Percentiles rank a stretch among this genome's conserved stretches.
Evolutionary conservation across 2,113 vertebrate species (phyloP).

Genomic region (Mustela nigripes): DNA sequence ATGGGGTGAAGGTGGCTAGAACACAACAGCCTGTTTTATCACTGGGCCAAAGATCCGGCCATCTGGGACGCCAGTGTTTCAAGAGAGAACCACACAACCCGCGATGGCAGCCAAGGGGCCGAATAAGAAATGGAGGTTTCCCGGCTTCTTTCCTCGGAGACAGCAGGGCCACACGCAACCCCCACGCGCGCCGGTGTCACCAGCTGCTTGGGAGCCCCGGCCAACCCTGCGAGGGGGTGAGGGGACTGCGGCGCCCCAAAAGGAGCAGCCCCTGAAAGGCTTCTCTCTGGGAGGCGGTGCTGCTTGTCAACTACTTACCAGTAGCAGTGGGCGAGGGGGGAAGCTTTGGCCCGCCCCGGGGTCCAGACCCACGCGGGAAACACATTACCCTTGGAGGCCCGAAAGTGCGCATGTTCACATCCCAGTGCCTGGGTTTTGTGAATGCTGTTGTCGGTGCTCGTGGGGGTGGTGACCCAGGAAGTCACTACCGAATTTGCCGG

Average conservation of each 20-base stretch:
- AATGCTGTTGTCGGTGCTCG: not conserved
- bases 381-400: not conserved
- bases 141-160: not conserved
- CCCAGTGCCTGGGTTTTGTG: not conserved
- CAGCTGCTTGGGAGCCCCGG: not conserved
- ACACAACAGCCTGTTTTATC: constrained; percentile 25
- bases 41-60: not conserved
- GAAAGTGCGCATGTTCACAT: not conserved
- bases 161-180: not conserved
- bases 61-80: not conserved
- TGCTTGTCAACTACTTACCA: not conserved
- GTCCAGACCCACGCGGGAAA: not conserved
- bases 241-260: not conserved
- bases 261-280: not conserved
- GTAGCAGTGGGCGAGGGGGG: not conserved
- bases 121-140: not conserved
- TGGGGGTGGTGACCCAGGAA: not conserved
- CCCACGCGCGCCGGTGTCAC: fast-evolving
- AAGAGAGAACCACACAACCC: not conserved
- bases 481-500: not conserved
- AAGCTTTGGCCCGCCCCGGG: not conserved
- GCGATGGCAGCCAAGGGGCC: not conserved
- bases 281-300: not conserved
- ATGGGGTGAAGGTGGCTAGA: not conserved
- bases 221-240: not conserved